Evolutionary conservation across 1,140 invertebrate genomes (phyloP), one percentile per base, ranked within the genome.

Genomic region (Choristoneura fumiferana): DNA sequence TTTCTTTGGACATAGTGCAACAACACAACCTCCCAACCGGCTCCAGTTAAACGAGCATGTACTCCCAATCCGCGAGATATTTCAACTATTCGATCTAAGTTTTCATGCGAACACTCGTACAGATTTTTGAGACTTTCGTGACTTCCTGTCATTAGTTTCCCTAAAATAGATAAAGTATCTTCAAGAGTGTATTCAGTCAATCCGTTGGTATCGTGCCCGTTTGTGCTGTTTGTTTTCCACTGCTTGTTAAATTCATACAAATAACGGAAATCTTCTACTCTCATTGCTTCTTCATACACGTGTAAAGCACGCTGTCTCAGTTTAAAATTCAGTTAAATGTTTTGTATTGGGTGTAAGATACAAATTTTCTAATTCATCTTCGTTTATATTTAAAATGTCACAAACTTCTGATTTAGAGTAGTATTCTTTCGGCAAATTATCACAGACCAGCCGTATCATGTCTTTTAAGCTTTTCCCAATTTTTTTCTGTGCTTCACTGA

Each of bases 21-120:
- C 97, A 58, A 95, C 93, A 87, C 98, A 99, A 1, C 98, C 98
- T 14, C 98, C 98, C 98, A 99, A 92, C 97, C 97, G 12, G 97
- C 97, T 54, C 98, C 98, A 4, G 98, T 99, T 33, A 99, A 89
- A 62, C 98, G 92, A 6, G 96, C 95, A 33, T 98, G 96, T 14
- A 96, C 90, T 34, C 95, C 94, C 55, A 92, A 90, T 45, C 92
- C 81, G 55, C 92, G 84, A n/a, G 96, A 96, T 40, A 95, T 81
- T 18, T 94, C 86, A 29, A 99, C 96, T 3, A 99, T 89, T 52
- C 90, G 88, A 85, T 99, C 97, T 56, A 99, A 90, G 69, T 95
- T 93, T 0, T 94, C 91, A 91, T 98, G 97, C 54, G 97, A 98
- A 85, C 98, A 99, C 83, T 99, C 96, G 80, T 98, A 99, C 0